phyloP scores from a whole-genome alignment of 2,113 vertebrate genomes.

The Canis aureus region DNA sequence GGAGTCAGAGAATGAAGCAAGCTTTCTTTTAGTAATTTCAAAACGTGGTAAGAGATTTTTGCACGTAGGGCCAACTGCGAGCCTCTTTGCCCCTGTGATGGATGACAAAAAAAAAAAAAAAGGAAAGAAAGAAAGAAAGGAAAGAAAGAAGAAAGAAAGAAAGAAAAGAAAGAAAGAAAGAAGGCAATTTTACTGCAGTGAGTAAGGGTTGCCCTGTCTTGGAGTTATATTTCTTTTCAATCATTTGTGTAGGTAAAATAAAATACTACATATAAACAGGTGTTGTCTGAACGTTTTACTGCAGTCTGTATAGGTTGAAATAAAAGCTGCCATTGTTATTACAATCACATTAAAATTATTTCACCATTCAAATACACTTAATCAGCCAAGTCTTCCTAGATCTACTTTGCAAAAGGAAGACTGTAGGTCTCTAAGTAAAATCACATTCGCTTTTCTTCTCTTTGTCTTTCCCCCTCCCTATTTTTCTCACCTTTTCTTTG shows the following conservation, averaged over 20 bases:
- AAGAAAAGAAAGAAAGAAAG: conserved; percentile 49
- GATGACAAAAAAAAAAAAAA: conserved; percentile 39
- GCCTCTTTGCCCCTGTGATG: conserved; percentile 31
- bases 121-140: conserved; percentile 54
- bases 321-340: conserved; percentile 68
- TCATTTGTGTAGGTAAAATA: conserved; percentile 73
- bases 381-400: conserved; percentile 54
- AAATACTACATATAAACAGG: conserved; percentile 68
- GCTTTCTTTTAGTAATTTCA: conserved; percentile 58
- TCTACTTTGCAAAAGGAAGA: conserved; percentile 15
- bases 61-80: not conserved
- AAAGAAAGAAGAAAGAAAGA: not conserved
- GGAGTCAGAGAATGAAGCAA: conserved; percentile 31
- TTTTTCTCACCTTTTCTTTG: conserved; percentile 40
- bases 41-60: conserved; percentile 40
- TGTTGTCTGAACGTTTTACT: conserved; percentile 69
- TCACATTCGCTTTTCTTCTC: not conserved
- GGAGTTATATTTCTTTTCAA: conserved; percentile 67
- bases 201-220: not conserved
- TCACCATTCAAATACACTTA: conserved; percentile 65
- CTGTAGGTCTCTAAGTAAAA: not conserved
- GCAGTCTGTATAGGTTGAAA: conserved; percentile 43
- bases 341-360: conserved; percentile 74
- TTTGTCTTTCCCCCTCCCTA: not conserved
- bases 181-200: not conserved